These are phyloP conservation scores for Melolontha melolontha DNA, from an alignment of 2,888 invertebrate genomes.

Conservation along the genomic window DNA sequence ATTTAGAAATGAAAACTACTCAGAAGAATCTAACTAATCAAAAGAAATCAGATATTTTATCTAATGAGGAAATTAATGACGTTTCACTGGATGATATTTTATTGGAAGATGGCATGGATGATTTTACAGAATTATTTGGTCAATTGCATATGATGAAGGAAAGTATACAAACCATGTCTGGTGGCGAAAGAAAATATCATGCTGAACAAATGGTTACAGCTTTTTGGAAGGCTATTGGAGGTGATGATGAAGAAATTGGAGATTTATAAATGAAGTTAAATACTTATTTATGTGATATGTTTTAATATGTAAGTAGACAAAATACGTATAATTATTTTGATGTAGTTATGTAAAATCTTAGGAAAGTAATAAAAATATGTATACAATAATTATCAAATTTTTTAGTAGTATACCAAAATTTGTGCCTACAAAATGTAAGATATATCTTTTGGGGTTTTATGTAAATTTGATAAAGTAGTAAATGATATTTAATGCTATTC, in stretches of 20 bases:
- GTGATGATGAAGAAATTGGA: conserved; percentile 76
- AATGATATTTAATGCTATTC: too few relatives aligned
- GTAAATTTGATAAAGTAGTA: too few relatives aligned
- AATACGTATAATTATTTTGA: too few relatives aligned
- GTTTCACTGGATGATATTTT: conserved; percentile 47
- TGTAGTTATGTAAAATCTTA: too few relatives aligned
- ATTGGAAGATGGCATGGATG: conserved; percentile 59
- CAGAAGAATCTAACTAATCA: conserved; percentile 33
- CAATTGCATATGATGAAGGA: conserved; percentile 77
- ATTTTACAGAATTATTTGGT: conserved; percentile 75
- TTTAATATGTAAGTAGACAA: neutral
- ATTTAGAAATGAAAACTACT: conserved; percentile 73
- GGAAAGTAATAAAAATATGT: too few relatives aligned
- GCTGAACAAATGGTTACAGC: conserved; percentile 80
- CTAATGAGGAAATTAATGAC: conserved; percentile 37
- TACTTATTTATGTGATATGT: conserved; percentile 17
- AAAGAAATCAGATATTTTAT: conserved; percentile 5
- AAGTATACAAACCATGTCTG: conserved; percentile 72
- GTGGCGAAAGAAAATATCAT: conserved; percentile 74
- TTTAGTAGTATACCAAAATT: too few relatives aligned
- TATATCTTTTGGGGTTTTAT: too few relatives aligned
- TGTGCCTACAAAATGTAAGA: too few relatives aligned
- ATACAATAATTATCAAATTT: too few relatives aligned
- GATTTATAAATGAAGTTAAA: conserved; percentile 59
- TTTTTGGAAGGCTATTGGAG: conserved; percentile 82